These are phyloP conservation scores for Drosophila ercepeae DNA, from an alignment of 1,140 invertebrate genomes.

Conservation along the genomic window DNA sequence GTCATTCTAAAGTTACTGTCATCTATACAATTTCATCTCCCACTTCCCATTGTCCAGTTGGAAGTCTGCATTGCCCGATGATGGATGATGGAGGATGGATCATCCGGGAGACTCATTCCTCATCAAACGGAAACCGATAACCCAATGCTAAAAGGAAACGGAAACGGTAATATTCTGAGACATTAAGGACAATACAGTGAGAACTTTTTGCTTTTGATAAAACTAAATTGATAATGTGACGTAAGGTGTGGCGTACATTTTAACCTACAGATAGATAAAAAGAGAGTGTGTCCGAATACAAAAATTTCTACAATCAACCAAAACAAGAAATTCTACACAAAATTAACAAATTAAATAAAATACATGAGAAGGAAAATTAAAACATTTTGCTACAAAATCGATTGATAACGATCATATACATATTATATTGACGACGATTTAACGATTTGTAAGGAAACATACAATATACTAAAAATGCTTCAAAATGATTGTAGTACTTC, in stretches of 20 bases:
- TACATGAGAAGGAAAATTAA: conserved; percentile 35
- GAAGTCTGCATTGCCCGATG: conserved; percentile 15
- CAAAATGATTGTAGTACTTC: conserved; percentile 79
- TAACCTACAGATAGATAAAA: conserved; percentile 42
- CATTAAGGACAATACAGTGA: conserved; percentile 81
- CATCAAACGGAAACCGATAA: conserved; percentile 37
- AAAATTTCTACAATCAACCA: conserved; percentile 77
- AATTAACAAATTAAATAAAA: conserved; percentile 39
- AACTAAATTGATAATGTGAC: conserved; percentile 43
- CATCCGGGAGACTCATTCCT: conserved; percentile 33
- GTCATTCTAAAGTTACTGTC: conserved; percentile 25
- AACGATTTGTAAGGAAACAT: conserved; percentile 38
- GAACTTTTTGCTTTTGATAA: conserved; percentile 72
- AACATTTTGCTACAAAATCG: conserved; percentile 75
- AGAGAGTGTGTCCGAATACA: conserved; percentile 66
- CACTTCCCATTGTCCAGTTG: conserved; percentile 59
- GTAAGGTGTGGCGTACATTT: conserved; percentile 49
- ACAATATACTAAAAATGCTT: conserved; percentile 52
- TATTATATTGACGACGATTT: conserved; percentile 32
- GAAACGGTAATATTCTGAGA: conserved; percentile 72
- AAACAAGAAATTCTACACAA: conserved; percentile 41
- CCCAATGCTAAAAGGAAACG: conserved; percentile 27
- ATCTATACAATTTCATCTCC: conserved; percentile 33
- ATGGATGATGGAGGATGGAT: conserved; percentile 2
- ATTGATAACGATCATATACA: conserved; percentile 64